Conservation (phyloP, 2,113 vertebrate genomes). For the Erythrocercus mccallii region DNA sequence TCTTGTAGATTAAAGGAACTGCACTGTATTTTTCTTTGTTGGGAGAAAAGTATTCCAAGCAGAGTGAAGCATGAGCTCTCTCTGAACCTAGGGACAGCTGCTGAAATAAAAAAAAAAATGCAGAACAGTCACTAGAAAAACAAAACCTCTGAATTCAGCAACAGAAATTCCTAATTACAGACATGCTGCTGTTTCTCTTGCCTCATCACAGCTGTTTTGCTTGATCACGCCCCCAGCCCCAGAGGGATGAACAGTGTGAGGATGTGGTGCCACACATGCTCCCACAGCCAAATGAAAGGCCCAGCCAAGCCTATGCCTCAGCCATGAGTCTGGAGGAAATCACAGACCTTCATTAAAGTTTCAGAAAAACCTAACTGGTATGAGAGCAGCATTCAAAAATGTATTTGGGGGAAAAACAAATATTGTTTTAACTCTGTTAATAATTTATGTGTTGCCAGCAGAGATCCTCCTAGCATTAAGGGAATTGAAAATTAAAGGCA, state of each 20-base stretch:
- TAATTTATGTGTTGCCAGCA: conserved; percentile 73
- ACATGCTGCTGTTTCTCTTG: not conserved
- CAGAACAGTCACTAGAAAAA: not conserved
- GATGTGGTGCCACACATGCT: not conserved
- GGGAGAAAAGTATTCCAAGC: not conserved
- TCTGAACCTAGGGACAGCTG: not conserved
- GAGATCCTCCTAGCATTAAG: conserved; percentile 67
- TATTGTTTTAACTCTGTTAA: conserved; percentile 76
- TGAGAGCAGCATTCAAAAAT: conserved; percentile 54
- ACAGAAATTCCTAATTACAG: conserved; percentile 16
- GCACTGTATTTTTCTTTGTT: not conserved
- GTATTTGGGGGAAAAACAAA: conserved; percentile 74
- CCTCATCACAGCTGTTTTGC: not conserved
- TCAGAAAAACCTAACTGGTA: conserved; percentile 7
- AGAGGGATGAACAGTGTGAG: not conserved
- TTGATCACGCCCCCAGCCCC: not conserved
- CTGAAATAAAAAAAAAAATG: not conserved
- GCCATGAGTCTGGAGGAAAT: conserved; percentile 9
- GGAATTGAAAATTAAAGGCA: conserved; percentile 78
- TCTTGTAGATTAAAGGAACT: not conserved
- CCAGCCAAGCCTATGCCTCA: not conserved
- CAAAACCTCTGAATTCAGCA: conserved; percentile 34
- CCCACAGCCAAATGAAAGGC: conserved; percentile 11
- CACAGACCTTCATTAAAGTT: conserved; percentile 45
- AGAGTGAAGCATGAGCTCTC: not conserved